Evolutionary conservation across 2,797 vertebrate species (phyloP).

Genomic region (Sebastes melanostomus): DNA sequence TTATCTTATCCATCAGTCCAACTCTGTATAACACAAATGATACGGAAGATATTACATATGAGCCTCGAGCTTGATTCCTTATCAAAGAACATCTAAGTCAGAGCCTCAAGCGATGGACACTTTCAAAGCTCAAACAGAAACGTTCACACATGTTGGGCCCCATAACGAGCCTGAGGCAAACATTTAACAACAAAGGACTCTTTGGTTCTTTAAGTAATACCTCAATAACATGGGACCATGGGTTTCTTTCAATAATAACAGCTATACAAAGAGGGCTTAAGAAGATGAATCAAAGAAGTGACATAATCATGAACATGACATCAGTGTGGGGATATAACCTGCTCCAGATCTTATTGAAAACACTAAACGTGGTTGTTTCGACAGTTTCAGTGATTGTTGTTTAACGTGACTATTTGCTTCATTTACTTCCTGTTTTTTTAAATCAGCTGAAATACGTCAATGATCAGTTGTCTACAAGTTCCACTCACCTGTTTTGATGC

Average conservation of each 20-base stretch:
- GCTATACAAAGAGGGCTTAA: background rate
- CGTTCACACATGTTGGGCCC: constrained; percentile 24
- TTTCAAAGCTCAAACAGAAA: constrained; percentile 16
- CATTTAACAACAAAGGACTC: constrained; percentile 26
- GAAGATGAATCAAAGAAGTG: background rate
- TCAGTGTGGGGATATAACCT: background rate
- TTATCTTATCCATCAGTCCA: constrained; percentile 22
- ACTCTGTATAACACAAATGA: background rate
- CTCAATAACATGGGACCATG: background rate
- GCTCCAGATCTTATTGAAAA: background rate
- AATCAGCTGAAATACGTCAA: background rate
- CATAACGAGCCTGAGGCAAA: constrained; percentile 17
- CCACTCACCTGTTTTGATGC: constrained; percentile 93
- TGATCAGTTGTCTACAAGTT: background rate
- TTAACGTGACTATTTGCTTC: background rate
- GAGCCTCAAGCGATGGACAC: constrained; percentile 6
- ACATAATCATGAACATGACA: rapidly evolving
- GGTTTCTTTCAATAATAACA: constrained; percentile 2
- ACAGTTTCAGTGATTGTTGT: background rate
- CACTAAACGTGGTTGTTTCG: background rate
- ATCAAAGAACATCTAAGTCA: constrained; percentile 25
- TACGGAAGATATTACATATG: background rate
- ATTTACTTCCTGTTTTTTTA: background rate
- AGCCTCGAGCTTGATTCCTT: background rate
- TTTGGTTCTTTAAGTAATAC: constrained; percentile 12